These are phyloP conservation scores for Lophotis ruficrista DNA, from an alignment of 2,113 vertebrate species.

Conservation along the genomic window DNA sequence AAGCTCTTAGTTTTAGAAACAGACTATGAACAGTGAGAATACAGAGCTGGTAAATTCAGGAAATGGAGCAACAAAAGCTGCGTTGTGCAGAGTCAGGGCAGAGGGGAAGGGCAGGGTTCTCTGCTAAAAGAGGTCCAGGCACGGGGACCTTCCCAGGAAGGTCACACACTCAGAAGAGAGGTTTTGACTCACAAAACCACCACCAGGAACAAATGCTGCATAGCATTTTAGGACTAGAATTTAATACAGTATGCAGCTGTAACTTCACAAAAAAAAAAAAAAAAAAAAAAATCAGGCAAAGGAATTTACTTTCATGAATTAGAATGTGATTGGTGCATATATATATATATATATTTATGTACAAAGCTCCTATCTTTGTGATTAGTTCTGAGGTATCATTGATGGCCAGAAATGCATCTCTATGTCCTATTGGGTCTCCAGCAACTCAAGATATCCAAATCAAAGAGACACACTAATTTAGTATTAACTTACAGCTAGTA, in stretches of 20 bases:
- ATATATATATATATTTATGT: too few relatives aligned
- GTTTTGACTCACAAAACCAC: background rate
- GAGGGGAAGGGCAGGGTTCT: background rate
- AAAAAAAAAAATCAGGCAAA: background rate
- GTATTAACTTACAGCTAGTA: background rate
- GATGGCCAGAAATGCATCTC: background rate
- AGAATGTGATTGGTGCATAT: background rate
- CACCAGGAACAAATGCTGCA: background rate
- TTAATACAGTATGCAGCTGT: background rate
- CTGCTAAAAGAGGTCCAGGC: background rate
- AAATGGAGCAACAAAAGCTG: background rate
- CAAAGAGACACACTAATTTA: background rate
- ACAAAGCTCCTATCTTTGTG: background rate
- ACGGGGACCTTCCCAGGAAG: background rate
- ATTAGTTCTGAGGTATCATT: background rate
- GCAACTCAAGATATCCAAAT: background rate
- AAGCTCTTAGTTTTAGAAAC: background rate
- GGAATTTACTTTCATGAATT: background rate
- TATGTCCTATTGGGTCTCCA: background rate
- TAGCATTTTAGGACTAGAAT: background rate
- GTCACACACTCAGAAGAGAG: accelerated
- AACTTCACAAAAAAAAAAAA: background rate
- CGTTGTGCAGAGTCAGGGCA: background rate
- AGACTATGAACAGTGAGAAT: background rate
- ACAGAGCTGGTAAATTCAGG: background rate